Conservation (phyloP, 2,888 invertebrate species). For the Elegia similella region DNA sequence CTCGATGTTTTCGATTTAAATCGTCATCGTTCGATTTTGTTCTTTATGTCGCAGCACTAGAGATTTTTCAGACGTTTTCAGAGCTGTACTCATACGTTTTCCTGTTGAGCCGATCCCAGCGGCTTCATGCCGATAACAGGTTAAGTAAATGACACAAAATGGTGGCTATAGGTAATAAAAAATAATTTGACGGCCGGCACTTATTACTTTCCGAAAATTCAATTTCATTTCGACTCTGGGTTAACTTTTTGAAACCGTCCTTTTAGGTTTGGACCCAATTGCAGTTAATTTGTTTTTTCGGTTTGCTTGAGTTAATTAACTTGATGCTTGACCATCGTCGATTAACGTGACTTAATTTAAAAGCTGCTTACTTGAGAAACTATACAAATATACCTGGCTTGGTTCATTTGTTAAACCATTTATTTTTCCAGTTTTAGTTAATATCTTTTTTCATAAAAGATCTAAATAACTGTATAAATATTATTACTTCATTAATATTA, state of each 20-base stretch:
- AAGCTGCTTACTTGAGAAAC: background rate
- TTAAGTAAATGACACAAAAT: conserved; percentile 73
- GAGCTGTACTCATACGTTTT: conserved; percentile 32
- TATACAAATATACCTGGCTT: background rate
- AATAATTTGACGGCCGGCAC: conserved; percentile 54
- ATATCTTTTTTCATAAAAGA: too few species aligned
- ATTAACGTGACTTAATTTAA: background rate
- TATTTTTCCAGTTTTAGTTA: too few species aligned
- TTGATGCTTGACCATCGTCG: background rate
- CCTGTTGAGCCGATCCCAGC: conserved; percentile 44
- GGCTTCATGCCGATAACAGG: conserved; percentile 61
- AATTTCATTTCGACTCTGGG: conserved; percentile 58
- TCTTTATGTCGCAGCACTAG: conserved; percentile 30
- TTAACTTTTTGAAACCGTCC: conserved; percentile 37
- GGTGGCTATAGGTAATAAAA: conserved; percentile 55
- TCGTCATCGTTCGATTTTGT: conserved; percentile 34
- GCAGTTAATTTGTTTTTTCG: conserved; percentile 5
- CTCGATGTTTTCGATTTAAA: conserved; percentile 23
- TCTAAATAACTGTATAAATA: too few species aligned
- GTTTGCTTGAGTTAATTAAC: background rate
- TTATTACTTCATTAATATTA: too few species aligned
- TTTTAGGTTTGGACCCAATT: background rate
- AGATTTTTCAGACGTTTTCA: conserved; percentile 27
- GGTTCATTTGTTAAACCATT: background rate
- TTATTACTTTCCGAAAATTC: conserved; percentile 62